Conservation (phyloP, 2,113 vertebrate genomes). For the Zootoca vivipara region DNA sequence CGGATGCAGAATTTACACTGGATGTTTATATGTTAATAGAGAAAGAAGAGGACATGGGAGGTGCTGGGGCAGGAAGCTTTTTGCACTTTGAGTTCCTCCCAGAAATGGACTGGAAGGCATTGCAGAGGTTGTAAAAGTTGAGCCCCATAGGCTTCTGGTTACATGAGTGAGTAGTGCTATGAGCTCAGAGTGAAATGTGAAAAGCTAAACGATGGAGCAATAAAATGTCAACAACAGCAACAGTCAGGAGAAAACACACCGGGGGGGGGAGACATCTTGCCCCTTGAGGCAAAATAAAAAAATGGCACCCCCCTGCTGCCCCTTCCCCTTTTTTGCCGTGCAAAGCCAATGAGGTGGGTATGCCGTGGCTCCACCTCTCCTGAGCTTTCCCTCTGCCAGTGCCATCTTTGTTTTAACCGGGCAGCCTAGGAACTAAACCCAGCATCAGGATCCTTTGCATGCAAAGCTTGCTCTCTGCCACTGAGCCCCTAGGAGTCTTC, state of each 20-base stretch:
- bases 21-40: not conserved
- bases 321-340: too few species aligned
- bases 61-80: not conserved
- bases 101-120: not conserved
- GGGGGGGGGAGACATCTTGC: too few species aligned
- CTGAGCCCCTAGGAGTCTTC: not conserved
- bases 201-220: not conserved
- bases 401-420: not conserved
- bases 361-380: too few species aligned
- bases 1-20: not conserved
- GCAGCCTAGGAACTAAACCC: too few species aligned
- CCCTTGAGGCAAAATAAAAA: too few species aligned
- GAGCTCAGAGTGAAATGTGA: not conserved
- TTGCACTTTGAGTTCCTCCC: not conserved
- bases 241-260: not conserved
- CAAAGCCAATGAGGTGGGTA: too few species aligned
- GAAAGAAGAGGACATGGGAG: not conserved
- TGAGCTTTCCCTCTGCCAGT: too few species aligned
- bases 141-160: not conserved
- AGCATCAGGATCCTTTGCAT: not conserved
- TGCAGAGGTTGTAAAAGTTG: not conserved
- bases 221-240: not conserved
- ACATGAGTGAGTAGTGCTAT: not conserved
- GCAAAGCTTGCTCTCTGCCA: not conserved
- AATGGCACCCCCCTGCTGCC: too few species aligned